These are phyloP conservation scores for Oxycera nigricornis DNA, from an alignment of 2,888 invertebrate genomes.

Conservation along the genomic window DNA sequence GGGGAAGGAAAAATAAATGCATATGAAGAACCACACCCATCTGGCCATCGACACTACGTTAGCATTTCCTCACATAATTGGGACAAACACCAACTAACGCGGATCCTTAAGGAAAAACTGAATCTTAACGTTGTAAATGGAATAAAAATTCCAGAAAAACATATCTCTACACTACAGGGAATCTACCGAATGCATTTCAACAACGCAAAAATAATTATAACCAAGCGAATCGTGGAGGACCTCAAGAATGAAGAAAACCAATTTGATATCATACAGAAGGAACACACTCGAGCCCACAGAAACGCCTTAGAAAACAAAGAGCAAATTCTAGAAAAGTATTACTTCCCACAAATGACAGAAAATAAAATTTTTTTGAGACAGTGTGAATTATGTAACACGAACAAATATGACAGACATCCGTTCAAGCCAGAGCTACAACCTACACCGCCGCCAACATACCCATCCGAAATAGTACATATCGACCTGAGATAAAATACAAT, in stretches of 20 bases:
- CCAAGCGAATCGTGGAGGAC: neutral
- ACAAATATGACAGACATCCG: neutral
- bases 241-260: neutral
- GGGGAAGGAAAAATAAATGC: neutral
- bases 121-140: conserved; percentile 17
- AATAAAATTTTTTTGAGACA: neutral
- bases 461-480: neutral
- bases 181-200: conserved; percentile 4
- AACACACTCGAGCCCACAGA: neutral
- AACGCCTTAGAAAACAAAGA: neutral
- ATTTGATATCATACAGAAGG: neutral
- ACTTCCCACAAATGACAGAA: neutral
- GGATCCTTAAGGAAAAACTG: neutral
- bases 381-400: conserved; percentile 20
- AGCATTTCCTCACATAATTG: accelerated
- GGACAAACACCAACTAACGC: neutral
- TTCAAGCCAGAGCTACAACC: neutral
- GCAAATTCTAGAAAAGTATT: neutral
- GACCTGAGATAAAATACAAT: neutral
- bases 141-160: conserved; percentile 8
- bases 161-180: neutral
- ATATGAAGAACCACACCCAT: neutral
- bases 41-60: neutral
- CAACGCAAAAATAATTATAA: neutral
- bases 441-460: neutral